Base-by-base conservation (phyloP, 2,888 invertebrate genomes). In the Terebella lapidaria region DNA sequence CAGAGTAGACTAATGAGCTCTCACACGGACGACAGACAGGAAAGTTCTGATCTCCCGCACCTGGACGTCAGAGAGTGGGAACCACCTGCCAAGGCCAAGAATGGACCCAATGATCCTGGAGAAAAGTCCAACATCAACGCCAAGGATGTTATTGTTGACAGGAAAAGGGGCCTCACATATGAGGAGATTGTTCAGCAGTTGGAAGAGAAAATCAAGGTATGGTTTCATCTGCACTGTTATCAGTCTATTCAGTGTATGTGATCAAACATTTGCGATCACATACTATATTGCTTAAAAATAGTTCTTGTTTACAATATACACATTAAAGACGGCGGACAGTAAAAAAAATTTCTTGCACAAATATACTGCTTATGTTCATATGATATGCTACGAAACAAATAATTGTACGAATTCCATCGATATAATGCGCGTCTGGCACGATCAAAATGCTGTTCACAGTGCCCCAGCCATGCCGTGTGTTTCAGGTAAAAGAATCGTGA, bases 201-300 rank as follows among this genome's bases (percentile, higher is more conserved):
- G 47, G 61, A 63, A 46, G 65, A 65, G 47, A 62, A 59, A 58
- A 63, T 65, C 46, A 56, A 64, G 60, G 64, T 60, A 29, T 46
- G 4, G 28, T 29, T n/a, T 29, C n/a, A 20, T 24, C 54, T 54
- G 27, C 24, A 29, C 25, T 52, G 52, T 52, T 52, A 18, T 52
- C 25, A 52, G 18, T 25, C 22, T n/a, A 35, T 35, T 15, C 10
- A 18, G 18, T 35, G 10, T 35, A 35, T 35, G 35, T 35, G 35
- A 35, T 35, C 18, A 35, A 18, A 35, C n/a, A n/a, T n/a, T n/a
- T n/a, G n/a, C n/a, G n/a, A n/a, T n/a, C n/a, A n/a, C n/a, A n/a
- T n/a, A n/a, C n/a, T n/a, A n/a, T n/a, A n/a, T n/a, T n/a, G n/a
- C n/a, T n/a, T n/a, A n/a, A n/a, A n/a, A n/a, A n/a, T n/a, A n/a